A percentile compares a stretch with the other conserved stretches of the same genome.
phyloP scores from a whole-genome alignment of 2,113 vertebrate species.

The Chiloscyllium plagiosum region DNA sequence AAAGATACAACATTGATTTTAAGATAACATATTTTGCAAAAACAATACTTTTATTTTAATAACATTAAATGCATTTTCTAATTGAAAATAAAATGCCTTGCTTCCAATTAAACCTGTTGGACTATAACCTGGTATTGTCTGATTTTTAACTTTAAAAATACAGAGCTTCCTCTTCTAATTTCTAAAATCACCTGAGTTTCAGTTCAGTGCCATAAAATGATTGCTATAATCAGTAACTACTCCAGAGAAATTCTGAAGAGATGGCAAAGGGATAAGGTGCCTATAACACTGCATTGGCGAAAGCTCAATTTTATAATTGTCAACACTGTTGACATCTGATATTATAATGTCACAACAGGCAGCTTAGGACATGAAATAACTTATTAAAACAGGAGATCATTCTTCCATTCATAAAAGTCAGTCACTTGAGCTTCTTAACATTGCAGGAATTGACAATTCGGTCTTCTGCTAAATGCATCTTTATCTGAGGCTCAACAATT shows the following conservation, averaged over 20 bases:
- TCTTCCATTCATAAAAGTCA: not conserved
- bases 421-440: not conserved
- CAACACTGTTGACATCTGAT: not conserved
- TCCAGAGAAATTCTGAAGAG: not conserved
- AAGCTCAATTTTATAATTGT: not conserved
- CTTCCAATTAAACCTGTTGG: not conserved
- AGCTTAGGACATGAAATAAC: not conserved
- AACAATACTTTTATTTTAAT: not conserved
- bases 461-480: not conserved
- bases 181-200: not conserved
- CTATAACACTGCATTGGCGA: not conserved
- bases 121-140: too few species aligned
- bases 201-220: not conserved
- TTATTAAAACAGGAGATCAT: not conserved
- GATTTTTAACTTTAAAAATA: not conserved
- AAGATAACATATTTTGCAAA: not conserved
- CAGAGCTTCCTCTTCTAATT: not conserved
- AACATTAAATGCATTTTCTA: constrained; percentile 12
- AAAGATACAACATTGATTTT: not conserved
- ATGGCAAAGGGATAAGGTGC: not conserved
- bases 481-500: not conserved
- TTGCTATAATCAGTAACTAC: not conserved
- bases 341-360: not conserved
- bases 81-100: constrained; percentile 23
- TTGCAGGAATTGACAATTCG: not conserved